phyloP scores from a whole-genome alignment of 2,888 invertebrate genomes.

The Lydus trimaculatus region DNA sequence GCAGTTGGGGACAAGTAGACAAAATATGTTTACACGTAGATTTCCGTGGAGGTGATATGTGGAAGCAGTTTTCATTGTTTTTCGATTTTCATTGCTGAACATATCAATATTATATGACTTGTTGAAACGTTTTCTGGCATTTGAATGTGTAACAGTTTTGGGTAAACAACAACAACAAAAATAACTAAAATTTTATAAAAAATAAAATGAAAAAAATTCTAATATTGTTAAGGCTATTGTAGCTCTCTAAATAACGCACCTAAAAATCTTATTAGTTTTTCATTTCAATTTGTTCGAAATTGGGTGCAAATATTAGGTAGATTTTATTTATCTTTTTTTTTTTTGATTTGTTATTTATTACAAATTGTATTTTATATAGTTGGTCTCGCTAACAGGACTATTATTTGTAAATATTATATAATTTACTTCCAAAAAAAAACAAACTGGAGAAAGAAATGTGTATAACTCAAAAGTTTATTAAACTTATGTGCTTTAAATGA shows the following conservation, averaged over 20 bases:
- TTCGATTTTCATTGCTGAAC: constrained; percentile 42
- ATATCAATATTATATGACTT: constrained; percentile 45
- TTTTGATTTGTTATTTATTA: constrained; percentile 57
- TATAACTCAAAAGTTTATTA: constrained; percentile 58
- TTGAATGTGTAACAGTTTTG: constrained; percentile 35
- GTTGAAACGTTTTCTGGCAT: constrained; percentile 42
- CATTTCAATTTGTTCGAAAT: constrained; percentile 14
- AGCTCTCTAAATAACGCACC: constrained; percentile 53
- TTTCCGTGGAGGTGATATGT: constrained; percentile 43
- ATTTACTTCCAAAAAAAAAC: constrained; percentile 52
- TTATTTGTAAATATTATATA: constrained; percentile 55
- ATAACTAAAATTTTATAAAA: constrained; percentile 32
- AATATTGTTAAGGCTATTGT: constrained; percentile 38
- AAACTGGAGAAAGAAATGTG: constrained; percentile 52
- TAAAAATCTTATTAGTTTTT: constrained; percentile 25
- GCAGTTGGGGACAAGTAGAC: constrained; percentile 13
- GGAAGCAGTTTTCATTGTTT: constrained; percentile 13
- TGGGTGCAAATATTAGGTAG: constrained; percentile 50
- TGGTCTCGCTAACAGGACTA: constrained; percentile 59
- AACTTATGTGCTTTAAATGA: constrained; percentile 54
- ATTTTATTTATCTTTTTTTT: constrained; percentile 52
- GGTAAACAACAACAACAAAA: constrained; percentile 18
- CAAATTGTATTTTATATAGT: constrained; percentile 57
- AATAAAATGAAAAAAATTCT: constrained; percentile 21
- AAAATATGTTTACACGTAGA: constrained; percentile 31